phyloP scores from a whole-genome alignment of 2,797 vertebrate genomes.

The Neoniphon sammara region DNA sequence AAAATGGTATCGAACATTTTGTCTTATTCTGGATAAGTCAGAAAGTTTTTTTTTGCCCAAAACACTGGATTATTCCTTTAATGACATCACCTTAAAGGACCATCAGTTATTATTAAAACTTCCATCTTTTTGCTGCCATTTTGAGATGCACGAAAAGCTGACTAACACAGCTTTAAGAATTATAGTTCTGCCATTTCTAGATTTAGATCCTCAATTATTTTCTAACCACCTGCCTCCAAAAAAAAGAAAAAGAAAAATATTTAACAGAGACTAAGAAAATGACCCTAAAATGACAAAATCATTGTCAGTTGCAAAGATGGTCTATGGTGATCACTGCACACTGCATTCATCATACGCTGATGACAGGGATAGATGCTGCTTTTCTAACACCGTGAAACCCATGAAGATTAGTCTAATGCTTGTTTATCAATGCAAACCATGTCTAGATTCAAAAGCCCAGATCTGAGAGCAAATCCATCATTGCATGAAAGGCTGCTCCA shows the following conservation, averaged over 20 bases:
- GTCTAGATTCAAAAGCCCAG: conserved; percentile 60
- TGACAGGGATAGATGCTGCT: conserved; percentile 52
- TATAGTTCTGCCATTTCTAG: not conserved
- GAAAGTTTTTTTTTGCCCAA: too few species aligned
- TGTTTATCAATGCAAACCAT: conserved; percentile 70
- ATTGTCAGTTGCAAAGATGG: conserved; percentile 39
- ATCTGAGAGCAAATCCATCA: conserved; percentile 66
- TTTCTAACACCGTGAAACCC: conserved; percentile 43
- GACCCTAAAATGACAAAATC: conserved; percentile 52
- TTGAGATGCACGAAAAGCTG: too few species aligned
- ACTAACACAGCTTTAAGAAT: too few species aligned
- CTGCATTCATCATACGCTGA: conserved; percentile 54
- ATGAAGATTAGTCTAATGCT: conserved; percentile 66
- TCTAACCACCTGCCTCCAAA: too few species aligned
- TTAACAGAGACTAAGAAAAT: conserved; percentile 30
- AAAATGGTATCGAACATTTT: too few species aligned
- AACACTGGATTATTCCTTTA: too few species aligned
- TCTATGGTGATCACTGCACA: conserved; percentile 31
- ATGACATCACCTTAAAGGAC: too few species aligned
- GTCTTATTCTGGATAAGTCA: too few species aligned
- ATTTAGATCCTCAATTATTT: not conserved
- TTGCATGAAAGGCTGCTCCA: conserved; percentile 61
- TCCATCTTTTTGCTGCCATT: too few species aligned
- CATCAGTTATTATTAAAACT: too few species aligned
- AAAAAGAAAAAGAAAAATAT: conserved; percentile 17